These are phyloP conservation scores for Metallyticus violacea DNA, from an alignment of 2,888 invertebrate genomes.

Conservation along the genomic window DNA sequence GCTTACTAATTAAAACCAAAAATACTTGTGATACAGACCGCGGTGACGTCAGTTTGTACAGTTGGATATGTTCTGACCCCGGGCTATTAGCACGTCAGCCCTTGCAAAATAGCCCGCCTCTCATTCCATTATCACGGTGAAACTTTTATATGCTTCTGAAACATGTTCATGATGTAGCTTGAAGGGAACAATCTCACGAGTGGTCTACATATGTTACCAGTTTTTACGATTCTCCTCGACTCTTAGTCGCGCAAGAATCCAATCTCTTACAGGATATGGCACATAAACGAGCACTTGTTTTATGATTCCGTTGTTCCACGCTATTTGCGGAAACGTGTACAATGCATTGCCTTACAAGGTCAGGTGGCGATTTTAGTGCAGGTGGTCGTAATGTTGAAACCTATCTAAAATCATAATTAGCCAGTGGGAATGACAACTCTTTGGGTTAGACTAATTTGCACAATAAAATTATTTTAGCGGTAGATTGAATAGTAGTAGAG, in stretches of 20 bases:
- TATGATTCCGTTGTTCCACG: no score
- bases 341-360: no score
- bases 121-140: not conserved
- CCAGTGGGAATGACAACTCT: no score
- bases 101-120: not conserved
- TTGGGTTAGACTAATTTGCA: no score
- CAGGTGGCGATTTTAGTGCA: no score
- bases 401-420: no score
- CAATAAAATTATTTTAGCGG: no score
- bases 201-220: not conserved
- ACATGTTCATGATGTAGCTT: not conserved
- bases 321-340: no score
- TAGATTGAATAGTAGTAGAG: no score
- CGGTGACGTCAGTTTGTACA: not conserved
- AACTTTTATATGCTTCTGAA: not conserved
- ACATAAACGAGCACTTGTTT: not conserved
- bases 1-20: not conserved
- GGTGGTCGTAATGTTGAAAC: no score
- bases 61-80: not conserved
- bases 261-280: not conserved
- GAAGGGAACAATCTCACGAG: not conserved
- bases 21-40: not conserved
- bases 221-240: not conserved
- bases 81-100: not conserved
- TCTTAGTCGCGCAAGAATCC: not conserved